These are phyloP conservation scores for Drosophila subobscura DNA, from an alignment of 1,140 invertebrate genomes.

Conservation along the genomic window DNA sequence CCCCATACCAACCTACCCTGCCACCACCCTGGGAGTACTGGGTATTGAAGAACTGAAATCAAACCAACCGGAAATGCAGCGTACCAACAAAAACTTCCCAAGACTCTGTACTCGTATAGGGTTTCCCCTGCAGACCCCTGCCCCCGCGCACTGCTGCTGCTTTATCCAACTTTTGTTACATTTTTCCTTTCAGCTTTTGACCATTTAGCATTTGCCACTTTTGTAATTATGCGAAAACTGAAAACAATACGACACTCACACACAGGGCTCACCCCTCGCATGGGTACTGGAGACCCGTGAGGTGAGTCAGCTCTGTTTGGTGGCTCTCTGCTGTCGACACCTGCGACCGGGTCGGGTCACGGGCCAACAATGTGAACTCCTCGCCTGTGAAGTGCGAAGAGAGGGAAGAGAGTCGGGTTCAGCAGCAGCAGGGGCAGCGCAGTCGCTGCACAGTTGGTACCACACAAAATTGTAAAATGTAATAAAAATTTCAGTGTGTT, in stretches of 20 bases:
- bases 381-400: constrained; percentile 60
- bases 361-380: constrained; percentile 79
- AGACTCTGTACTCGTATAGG: constrained; percentile 34
- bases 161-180: constrained; percentile 68
- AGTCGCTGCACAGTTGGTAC: constrained; percentile 21
- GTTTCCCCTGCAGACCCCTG: constrained; percentile 37
- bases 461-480: constrained; percentile 54
- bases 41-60: constrained; percentile 33
- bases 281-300: background rate
- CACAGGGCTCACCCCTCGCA: background rate
- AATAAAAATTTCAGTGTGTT: constrained; percentile 60
- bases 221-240: constrained; percentile 77
- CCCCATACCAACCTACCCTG: too few species aligned
- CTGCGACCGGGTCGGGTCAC: constrained; percentile 70
- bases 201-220: constrained; percentile 49
- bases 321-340: constrained; percentile 61
- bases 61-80: constrained; percentile 68
- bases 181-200: constrained; percentile 47
- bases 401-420: constrained; percentile 15
- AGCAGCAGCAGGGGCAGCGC: background rate
- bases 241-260: constrained; percentile 56
- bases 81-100: constrained; percentile 47
- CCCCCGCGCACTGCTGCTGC: constrained; percentile 17
- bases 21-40: too few species aligned
- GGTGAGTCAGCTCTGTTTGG: constrained; percentile 49